Evolutionary conservation across 2,888 invertebrate species (phyloP), one percentile per base, ranked within the genome.

Genomic region (Pomacea canaliculata): DNA sequence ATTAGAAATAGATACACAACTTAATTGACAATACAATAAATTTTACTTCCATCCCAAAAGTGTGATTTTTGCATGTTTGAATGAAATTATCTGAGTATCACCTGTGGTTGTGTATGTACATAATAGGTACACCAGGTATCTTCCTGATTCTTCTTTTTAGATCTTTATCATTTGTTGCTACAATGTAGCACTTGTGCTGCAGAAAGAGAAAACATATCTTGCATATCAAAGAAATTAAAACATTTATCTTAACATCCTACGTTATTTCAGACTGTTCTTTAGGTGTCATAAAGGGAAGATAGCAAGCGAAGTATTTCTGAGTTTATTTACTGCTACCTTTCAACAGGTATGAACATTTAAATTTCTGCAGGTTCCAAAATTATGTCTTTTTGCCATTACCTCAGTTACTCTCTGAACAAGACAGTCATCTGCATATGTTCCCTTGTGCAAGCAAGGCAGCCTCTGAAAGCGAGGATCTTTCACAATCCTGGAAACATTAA

Each of bases 371-470:
- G 51, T 56, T 56, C 8, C 16, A 56, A 10, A 56, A 56, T 13
- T 16, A 13, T 56, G 16, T 56, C 51, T 56, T 10, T 56, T 56
- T 16, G 16, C 51, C 16, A 4, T 56, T 86, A 94, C 94, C 92
- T 94, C 97, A 7, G 95, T 97, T 1, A 99, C 95, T 86, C 99
- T 93, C 89, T 99, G 96, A 1, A 99, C 96, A 76, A 99, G 92
- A 91, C 99, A 99, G 91, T 99, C 99, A 92, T 99, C 99, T 79
- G 99, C 99, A 92, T 99, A 99, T 0, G 97, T 98, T 46, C 99
- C 99, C 91, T 97, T 97, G 90, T 99, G 99, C 88, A 96, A 92
- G 91, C 99, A 99, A 59, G 95, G 94, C 66, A 99, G 93, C 81
- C 98, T 93, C 91, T 98, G 96, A 92, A 99, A 98, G 23, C 98